Evolutionary conservation across 1,140 invertebrate species (phyloP).

Genomic region (Melitaea cinxia): DNA sequence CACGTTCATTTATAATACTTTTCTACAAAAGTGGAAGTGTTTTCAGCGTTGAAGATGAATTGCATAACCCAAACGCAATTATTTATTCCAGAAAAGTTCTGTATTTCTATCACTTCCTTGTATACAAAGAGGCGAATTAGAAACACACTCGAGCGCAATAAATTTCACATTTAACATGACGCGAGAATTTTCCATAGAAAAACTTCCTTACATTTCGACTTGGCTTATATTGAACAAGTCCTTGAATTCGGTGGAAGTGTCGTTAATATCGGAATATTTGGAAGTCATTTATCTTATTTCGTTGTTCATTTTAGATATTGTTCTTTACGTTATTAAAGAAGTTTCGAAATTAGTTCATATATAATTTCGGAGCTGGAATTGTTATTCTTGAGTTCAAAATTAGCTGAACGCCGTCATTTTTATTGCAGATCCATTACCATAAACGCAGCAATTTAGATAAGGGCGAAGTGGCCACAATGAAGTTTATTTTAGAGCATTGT

Average conservation of each 20-base stretch:
- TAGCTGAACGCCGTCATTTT: conserved; percentile 9
- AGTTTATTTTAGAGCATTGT: conserved; percentile 25
- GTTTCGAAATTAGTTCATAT: background rate
- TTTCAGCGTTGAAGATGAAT: background rate
- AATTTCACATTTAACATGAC: background rate
- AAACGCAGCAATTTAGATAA: conserved; percentile 28
- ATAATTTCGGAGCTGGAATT: background rate
- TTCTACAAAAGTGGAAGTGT: no score
- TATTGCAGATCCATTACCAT: conserved; percentile 12
- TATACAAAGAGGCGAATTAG: background rate
- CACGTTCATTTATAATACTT: no score
- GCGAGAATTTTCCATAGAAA: background rate
- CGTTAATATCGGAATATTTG: background rate
- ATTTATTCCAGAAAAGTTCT: background rate
- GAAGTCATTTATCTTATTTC: background rate
- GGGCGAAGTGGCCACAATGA: conserved; percentile 16
- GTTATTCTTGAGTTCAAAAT: background rate
- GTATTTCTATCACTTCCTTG: background rate
- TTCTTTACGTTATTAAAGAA: background rate
- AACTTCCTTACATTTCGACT: background rate
- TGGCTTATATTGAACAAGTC: background rate
- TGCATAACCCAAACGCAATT: background rate
- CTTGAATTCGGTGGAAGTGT: background rate
- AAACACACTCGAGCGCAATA: background rate
- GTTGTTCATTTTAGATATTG: background rate